phyloP scores from a whole-genome alignment of 2,797 vertebrate species.

The Sebastes iracundus region DNA sequence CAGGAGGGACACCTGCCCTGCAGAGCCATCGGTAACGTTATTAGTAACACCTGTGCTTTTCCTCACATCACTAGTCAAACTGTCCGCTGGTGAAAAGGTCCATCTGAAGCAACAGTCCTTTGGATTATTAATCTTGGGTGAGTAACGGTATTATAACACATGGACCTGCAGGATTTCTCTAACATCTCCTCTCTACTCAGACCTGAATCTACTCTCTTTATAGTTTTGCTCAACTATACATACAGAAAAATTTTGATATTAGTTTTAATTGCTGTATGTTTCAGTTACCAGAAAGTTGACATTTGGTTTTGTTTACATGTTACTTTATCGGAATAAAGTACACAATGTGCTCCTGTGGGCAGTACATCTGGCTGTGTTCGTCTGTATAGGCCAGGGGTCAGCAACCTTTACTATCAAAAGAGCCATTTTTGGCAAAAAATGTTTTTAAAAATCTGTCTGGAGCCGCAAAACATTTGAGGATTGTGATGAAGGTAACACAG shows the following conservation, averaged over 20 bases:
- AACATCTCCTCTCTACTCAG: background rate
- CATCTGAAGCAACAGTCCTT: background rate
- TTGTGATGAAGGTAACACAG: too few species aligned
- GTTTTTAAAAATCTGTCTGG: too few species aligned
- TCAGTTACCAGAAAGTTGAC: background rate
- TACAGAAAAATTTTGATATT: too few species aligned
- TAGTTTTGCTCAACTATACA: too few species aligned
- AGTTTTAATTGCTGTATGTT: background rate
- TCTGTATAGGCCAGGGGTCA: too few species aligned
- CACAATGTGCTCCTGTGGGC: background rate
- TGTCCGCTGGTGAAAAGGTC: background rate
- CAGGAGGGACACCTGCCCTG: background rate
- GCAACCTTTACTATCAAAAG: too few species aligned
- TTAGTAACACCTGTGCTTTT: background rate
- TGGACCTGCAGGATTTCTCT: background rate
- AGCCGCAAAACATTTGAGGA: too few species aligned
- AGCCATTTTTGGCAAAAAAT: rapidly evolving
- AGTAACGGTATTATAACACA: background rate
- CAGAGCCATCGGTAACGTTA: background rate
- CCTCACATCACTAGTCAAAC: background rate
- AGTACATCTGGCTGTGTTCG: too few species aligned
- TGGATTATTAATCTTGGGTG: background rate
- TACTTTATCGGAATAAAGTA: background rate
- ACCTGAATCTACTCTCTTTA: background rate
- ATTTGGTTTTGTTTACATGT: background rate